phyloP scores from a whole-genome alignment of 2,888 invertebrate genomes.

The Sepiola atlantica region DNA sequence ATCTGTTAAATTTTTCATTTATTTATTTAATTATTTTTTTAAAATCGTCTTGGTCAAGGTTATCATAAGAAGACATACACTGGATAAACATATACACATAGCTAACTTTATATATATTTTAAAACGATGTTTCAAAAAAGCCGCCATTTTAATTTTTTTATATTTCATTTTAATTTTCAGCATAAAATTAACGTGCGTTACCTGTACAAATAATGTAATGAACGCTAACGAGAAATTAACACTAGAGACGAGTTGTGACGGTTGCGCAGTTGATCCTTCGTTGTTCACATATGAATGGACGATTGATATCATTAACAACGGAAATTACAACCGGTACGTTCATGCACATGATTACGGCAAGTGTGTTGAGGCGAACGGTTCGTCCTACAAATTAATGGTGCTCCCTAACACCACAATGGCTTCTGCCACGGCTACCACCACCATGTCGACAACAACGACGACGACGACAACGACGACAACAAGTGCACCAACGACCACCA shows the following conservation, averaged over 20 bases:
- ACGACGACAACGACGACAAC: not conserved
- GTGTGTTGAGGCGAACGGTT: conserved; percentile 61
- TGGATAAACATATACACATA: too few species aligned
- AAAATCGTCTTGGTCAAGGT: too few species aligned
- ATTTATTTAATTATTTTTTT: too few species aligned
- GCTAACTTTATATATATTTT: too few species aligned
- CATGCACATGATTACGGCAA: conserved; percentile 48
- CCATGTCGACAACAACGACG: not conserved
- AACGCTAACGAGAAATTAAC: conserved; percentile 65
- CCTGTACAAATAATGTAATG: conserved; percentile 59
- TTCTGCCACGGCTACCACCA: not conserved
- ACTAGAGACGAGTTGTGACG: conserved; percentile 59
- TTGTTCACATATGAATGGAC: conserved; percentile 61
- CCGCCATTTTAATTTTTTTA: too few species aligned
- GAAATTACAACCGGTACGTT: conserved; percentile 21
- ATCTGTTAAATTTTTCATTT: too few species aligned
- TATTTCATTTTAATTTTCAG: conserved; percentile 55
- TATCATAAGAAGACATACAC: too few species aligned
- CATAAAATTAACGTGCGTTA: conserved; percentile 59
- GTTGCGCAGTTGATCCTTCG: conserved; percentile 52
- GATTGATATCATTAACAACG: conserved; percentile 50
- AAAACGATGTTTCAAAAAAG: too few species aligned
- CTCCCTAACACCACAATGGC: conserved; percentile 39
- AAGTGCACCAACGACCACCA: not conserved
- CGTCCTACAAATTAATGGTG: conserved; percentile 50